These are phyloP conservation scores for Mirza zaza DNA, from an alignment of 2,113 vertebrate species.

Conservation along the genomic window DNA sequence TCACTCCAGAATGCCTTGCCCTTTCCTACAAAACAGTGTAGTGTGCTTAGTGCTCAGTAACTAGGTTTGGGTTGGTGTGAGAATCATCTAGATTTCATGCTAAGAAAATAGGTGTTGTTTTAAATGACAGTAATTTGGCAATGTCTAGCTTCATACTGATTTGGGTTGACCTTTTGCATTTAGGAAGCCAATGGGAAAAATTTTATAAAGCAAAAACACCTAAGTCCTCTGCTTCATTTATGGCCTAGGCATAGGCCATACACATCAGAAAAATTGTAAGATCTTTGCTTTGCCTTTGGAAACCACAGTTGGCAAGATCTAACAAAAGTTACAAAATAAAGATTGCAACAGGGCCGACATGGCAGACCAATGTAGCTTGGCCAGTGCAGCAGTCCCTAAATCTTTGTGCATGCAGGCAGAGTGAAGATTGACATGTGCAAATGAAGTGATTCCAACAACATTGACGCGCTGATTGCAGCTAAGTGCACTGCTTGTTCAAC, in stretches of 20 bases:
- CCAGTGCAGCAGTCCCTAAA: background rate
- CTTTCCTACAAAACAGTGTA: background rate
- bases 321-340: conserved; percentile 11
- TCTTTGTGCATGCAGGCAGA: background rate
- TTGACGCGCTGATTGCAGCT: background rate
- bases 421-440: background rate
- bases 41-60: background rate
- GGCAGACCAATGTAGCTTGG: background rate
- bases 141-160: background rate
- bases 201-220: background rate
- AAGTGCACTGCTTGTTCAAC: background rate
- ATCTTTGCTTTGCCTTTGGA: conserved; percentile 37
- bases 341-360: background rate
- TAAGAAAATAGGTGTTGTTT: background rate
- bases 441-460: background rate
- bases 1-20: background rate
- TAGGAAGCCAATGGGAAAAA: background rate
- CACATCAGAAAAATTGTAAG: background rate
- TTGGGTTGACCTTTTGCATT: background rate
- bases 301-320: background rate
- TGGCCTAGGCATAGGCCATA: background rate
- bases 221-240: background rate
- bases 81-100: background rate
- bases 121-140: background rate
- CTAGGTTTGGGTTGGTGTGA: background rate